phyloP scores from a whole-genome alignment of 2,113 vertebrate genomes.

The Xenopus tropicalis region DNA sequence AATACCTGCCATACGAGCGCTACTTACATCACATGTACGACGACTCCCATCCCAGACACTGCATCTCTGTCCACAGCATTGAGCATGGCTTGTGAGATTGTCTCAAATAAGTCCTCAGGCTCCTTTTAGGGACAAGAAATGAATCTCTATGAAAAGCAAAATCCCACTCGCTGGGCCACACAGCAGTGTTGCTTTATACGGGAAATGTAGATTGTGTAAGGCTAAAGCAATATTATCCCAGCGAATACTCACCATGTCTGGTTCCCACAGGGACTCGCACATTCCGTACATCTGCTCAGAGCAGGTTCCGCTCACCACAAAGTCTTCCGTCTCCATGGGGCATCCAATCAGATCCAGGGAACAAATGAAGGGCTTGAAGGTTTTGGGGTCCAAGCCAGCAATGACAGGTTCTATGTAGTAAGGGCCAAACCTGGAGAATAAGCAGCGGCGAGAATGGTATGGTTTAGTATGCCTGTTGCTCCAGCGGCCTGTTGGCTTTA shows the following conservation, averaged over 20 bases:
- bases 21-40: constrained; percentile 93
- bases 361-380: constrained; percentile 89
- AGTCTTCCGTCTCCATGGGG: constrained; percentile 94
- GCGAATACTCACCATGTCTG: constrained; percentile 80
- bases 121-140: constrained; percentile 64
- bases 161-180: background rate
- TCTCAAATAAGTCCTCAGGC: constrained; percentile 92
- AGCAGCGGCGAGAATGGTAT: too few species aligned
- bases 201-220: too few species aligned
- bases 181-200: background rate
- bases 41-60: constrained; percentile 90
- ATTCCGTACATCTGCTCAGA: constrained; percentile 97
- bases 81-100: constrained; percentile 95
- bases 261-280: constrained; percentile 96
- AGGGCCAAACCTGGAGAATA: constrained; percentile 81
- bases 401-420: constrained; percentile 96
- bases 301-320: constrained; percentile 93
- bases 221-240: too few species aligned
- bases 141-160: too few species aligned
- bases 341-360: constrained; percentile 94
- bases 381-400: constrained; percentile 86
- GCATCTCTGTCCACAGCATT: constrained; percentile 94
- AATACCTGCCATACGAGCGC: too few species aligned
- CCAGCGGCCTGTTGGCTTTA: too few species aligned
- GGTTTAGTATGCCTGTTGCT: too few species aligned